Conservation (phyloP, 2,888 invertebrate species). For the Periphyllus acericola region DNA sequence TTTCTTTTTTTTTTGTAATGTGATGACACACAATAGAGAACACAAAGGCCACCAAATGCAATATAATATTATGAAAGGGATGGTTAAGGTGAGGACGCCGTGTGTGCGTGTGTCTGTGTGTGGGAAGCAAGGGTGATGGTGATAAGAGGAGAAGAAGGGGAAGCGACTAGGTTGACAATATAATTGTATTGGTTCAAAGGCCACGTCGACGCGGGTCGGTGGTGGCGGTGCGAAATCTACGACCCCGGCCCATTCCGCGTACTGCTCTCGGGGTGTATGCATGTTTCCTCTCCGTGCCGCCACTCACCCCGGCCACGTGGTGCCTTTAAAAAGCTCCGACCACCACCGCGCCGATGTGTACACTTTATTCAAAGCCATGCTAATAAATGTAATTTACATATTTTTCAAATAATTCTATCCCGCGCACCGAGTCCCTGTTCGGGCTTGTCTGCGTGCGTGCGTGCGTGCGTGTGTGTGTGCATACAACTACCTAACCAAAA, state of each 20-base stretch:
- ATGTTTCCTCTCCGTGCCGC: background rate
- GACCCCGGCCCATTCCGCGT: constrained; percentile 26
- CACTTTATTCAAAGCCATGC: constrained; percentile 59
- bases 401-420: constrained; percentile 63
- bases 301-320: background rate
- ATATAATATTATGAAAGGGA: constrained; percentile 44
- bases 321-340: constrained; percentile 59
- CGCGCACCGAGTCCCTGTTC: constrained; percentile 2
- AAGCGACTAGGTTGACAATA: constrained; percentile 53
- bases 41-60: constrained; percentile 57
- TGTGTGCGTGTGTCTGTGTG: background rate
- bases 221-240: constrained; percentile 45
- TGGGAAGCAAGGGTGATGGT: background rate
- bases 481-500: too few species aligned
- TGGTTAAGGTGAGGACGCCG: constrained; percentile 47
- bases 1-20: constrained; percentile 33
- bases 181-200: constrained; percentile 62
- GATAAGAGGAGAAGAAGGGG: background rate
- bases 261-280: constrained; percentile 17
- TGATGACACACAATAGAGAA: constrained; percentile 51
- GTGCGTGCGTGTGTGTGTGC: background rate
- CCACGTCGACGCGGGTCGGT: background rate
- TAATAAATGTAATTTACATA: constrained; percentile 62
- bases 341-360: constrained; percentile 18
- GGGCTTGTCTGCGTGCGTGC: background rate